phyloP scores from a whole-genome alignment of 2,888 invertebrate species.

The Latrodectus hesperus region DNA sequence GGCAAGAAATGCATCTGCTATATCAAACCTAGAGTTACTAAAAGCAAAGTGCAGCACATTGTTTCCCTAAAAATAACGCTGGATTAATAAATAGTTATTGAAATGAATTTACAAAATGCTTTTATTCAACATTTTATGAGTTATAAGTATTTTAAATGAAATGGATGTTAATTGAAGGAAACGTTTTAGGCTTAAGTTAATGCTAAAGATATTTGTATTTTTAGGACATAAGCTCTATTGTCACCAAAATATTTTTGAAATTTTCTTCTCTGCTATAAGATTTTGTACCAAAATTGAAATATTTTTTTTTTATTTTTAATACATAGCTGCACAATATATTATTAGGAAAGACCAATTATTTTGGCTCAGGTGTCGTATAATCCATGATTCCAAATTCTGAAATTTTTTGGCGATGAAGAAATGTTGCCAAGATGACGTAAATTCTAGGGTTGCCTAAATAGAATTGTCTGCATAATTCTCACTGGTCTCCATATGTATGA shows the following conservation, averaged over 20 bases:
- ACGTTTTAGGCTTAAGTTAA: neutral
- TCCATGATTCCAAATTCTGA: too few relatives aligned
- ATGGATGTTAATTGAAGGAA: neutral
- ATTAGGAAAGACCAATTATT: too few relatives aligned
- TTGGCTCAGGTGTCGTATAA: too few relatives aligned
- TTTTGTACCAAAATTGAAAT: too few relatives aligned
- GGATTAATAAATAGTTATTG: neutral
- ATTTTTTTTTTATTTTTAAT: too few relatives aligned
- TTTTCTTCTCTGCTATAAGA: neutral
- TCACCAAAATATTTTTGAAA: neutral
- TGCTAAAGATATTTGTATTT: neutral
- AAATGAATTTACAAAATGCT: neutral
- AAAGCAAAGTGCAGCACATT: conserved; percentile 43
- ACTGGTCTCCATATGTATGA: too few relatives aligned
- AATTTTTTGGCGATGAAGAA: too few relatives aligned
- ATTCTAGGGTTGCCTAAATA: too few relatives aligned
- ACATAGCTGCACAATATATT: too few relatives aligned
- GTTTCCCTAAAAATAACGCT: conserved; percentile 28
- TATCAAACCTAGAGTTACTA: conserved; percentile 36
- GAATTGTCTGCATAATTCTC: too few relatives aligned
- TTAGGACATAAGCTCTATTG: neutral
- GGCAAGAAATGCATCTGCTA: conserved; percentile 20
- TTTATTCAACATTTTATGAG: neutral
- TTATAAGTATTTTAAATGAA: neutral
- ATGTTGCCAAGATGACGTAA: too few relatives aligned